These are phyloP conservation scores for Oxygymnocypris stewartii DNA, from an alignment of 2,113 vertebrate genomes.

Conservation along the genomic window DNA sequence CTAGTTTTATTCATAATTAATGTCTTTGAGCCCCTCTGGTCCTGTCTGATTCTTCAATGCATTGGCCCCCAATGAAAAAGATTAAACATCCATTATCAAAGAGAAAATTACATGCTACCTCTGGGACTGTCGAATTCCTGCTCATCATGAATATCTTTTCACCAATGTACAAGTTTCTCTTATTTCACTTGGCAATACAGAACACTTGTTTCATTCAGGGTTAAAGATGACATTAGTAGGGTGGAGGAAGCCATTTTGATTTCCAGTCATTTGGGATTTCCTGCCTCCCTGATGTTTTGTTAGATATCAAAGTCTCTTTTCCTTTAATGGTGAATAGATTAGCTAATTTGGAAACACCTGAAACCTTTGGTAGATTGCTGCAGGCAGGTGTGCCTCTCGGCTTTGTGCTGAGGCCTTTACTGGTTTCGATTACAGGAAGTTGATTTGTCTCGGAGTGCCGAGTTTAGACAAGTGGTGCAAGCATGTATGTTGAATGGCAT, in stretches of 20 bases:
- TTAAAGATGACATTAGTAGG: constrained; percentile 55
- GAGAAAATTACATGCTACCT: constrained; percentile 60
- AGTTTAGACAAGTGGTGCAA: constrained; percentile 71
- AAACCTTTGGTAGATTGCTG: constrained; percentile 63
- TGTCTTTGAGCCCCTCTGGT: constrained; percentile 51
- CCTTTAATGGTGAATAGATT: constrained; percentile 69
- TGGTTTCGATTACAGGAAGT: constrained; percentile 71
- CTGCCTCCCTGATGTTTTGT: constrained; percentile 67
- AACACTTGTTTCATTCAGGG: constrained; percentile 65
- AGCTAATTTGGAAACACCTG: constrained; percentile 72
- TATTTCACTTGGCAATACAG: constrained; percentile 54
- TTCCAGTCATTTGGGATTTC: constrained; percentile 71
- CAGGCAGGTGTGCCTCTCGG: constrained; percentile 47
- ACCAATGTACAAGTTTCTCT: constrained; percentile 64
- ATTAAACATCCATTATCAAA: constrained; percentile 59
- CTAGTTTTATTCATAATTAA: constrained; percentile 62
- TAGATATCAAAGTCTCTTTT: constrained; percentile 72
- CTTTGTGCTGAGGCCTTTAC: constrained; percentile 47
- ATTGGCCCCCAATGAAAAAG: constrained; percentile 65
- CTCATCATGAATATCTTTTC: constrained; percentile 61
- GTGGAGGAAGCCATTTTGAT: constrained; percentile 64
- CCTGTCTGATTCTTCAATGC: constrained; percentile 61
- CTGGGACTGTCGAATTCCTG: constrained; percentile 59
- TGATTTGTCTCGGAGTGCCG: constrained; percentile 64
- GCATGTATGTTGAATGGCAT: constrained; percentile 63